Percentiles rank a stretch among this genome's conserved stretches.
Conservation (phyloP, 2,888 invertebrate genomes). For the Drosophila eohydei region DNA sequence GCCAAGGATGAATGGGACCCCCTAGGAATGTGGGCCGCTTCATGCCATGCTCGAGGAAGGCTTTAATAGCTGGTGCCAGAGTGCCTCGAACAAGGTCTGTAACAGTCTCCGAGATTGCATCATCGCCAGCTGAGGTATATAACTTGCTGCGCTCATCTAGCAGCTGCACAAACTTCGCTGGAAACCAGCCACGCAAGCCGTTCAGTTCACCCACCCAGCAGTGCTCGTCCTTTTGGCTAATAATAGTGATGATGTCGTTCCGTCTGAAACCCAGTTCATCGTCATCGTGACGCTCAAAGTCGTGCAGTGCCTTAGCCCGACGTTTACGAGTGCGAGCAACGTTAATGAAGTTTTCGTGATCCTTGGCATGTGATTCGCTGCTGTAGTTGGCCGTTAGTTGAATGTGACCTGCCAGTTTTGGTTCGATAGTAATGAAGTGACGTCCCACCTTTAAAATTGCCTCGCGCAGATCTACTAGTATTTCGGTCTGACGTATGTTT, state of each 20-base stretch:
- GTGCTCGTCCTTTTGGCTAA: constrained; percentile 98
- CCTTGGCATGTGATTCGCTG: constrained; percentile 97
- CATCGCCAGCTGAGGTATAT: constrained; percentile 97
- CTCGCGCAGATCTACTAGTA: constrained; percentile 98
- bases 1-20: constrained; percentile 98
- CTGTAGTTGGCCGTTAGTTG: constrained; percentile 96
- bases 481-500: constrained; percentile 99
- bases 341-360: constrained; percentile 97
- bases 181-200: constrained; percentile 98
- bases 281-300: constrained; percentile 98
- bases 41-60: constrained; percentile 97
- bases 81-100: constrained; percentile 98
- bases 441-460: constrained; percentile 96
- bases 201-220: constrained; percentile 99
- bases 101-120: constrained; percentile 97
- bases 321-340: constrained; percentile 94
- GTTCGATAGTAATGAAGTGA: constrained; percentile 97
- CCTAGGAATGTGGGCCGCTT: constrained; percentile 95
- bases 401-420: constrained; percentile 92
- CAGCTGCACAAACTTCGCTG: constrained; percentile 97
- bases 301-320: constrained; percentile 97
- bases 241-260: constrained; percentile 98
- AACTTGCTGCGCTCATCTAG: constrained; percentile 97
- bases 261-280: constrained; percentile 99
- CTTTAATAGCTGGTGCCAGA: constrained; percentile 96